A percentile compares a stretch with the other conserved stretches of the same genome.
Evolutionary conservation across 2,888 invertebrate species (phyloP).

Genomic region (Drosophila neoperkinsi): DNA sequence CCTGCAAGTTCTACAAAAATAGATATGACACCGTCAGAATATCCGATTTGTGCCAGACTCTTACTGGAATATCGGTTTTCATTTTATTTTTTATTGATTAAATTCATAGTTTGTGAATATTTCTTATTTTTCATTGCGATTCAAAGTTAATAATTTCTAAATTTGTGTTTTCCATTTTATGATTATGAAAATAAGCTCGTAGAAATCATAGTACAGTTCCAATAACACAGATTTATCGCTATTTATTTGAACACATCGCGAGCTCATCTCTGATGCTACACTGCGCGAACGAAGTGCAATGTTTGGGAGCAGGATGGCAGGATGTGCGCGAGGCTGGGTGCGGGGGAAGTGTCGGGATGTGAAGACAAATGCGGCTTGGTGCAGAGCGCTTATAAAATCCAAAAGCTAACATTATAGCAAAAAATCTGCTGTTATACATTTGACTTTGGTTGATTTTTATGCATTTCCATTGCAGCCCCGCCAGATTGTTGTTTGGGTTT

Average conservation of each 20-base stretch:
- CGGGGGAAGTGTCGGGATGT: background rate
- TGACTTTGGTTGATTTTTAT: slow-evolving; percentile 72
- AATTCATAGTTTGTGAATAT: background rate
- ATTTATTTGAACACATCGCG: slow-evolving; percentile 6
- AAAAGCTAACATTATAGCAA: slow-evolving; percentile 76
- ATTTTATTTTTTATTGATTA: background rate
- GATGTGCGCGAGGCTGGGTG: no score
- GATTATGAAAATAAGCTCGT: background rate
- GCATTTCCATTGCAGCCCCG: slow-evolving; percentile 40
- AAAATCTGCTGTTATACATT: slow-evolving; percentile 70
- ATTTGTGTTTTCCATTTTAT: background rate
- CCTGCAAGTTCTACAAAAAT: background rate
- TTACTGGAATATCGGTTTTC: background rate
- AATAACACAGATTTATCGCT: background rate
- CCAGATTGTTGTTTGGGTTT: slow-evolving; percentile 13
- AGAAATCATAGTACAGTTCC: no score
- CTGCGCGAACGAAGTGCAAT: background rate
- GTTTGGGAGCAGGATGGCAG: background rate
- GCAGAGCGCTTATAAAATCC: slow-evolving; percentile 63
- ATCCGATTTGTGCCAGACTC: background rate
- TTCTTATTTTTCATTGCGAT: background rate
- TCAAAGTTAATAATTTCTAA: background rate
- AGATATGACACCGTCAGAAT: background rate
- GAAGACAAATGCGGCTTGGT: slow-evolving; percentile 61
- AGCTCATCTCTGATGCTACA: slow-evolving; percentile 49